Evolutionary conservation across 2,888 invertebrate species (phyloP), one percentile per base, ranked within the genome.

Genomic region (Herminia tarsipennalis): DNA sequence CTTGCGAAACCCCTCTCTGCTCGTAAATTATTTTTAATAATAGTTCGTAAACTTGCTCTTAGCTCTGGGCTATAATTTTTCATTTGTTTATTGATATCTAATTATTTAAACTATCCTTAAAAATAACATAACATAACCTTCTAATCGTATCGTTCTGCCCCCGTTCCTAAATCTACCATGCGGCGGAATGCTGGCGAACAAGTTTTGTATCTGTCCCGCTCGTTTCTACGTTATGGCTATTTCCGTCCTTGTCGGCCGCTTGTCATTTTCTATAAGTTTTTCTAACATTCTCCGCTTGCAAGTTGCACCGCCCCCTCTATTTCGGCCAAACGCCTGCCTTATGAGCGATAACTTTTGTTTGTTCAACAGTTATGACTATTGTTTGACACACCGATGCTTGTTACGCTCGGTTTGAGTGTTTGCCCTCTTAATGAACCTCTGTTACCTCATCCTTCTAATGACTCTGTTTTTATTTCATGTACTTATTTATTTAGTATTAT

Each of bases 211-310:
- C 88, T 77, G 78, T 91, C 91, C 76, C 73, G 74, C 74, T 89
- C 87, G 72, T 74, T 72, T 82, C 77, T 84, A 86, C 77, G 78
- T 77, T 72, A 70, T 70, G 70, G 64, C 67, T 85, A 65, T 78
- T 70, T 68, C 88, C 72, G 81, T 90, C 90, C 77, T 76, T 83
- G 80, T 91, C 90, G 71, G 79, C 70, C 73, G 82, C 88, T 88
- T 90, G 90, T 91, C 91, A 90, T 91, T 90, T 90, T 90, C 90
- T 90, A 88, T 90, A 88, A 90, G 88, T 89, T 91, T 91, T 91
- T 91, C 91, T 90, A 89, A 88, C 88, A 83, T 85, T 87, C 88
- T 83, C 86, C 76, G 81, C 74, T 79, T 76, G 76, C 77, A 72
- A 80, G 73, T 79, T 76, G 76, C 77, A 72, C 76, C 81, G 84